Conservation (phyloP, 2,888 invertebrate genomes). For the Cacoxenus indagator region DNA sequence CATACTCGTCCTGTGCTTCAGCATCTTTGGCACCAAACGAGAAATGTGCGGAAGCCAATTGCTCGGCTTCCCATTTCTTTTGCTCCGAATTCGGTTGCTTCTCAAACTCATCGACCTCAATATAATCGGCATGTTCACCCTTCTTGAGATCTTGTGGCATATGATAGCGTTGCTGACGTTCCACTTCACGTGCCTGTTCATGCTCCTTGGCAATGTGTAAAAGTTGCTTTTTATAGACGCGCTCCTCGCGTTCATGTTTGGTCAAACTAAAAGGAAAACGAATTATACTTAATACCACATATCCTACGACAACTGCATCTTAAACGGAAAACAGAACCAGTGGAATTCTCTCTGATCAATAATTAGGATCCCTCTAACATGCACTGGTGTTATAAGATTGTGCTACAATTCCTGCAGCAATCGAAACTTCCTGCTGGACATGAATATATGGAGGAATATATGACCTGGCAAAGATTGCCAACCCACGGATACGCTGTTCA, state of each 20-base stretch:
- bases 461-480: too few relatives aligned
- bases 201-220: slow-evolving; percentile 94
- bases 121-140: slow-evolving; percentile 80
- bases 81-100: slow-evolving; percentile 87
- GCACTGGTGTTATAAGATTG: too few relatives aligned
- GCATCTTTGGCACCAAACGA: slow-evolving; percentile 95
- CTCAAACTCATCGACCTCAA: slow-evolving; percentile 89
- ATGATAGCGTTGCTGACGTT: slow-evolving; percentile 92
- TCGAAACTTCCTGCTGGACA: too few relatives aligned
- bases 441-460: too few relatives aligned
- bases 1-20: slow-evolving; percentile 83
- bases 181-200: slow-evolving; percentile 92
- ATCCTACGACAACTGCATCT: too few relatives aligned
- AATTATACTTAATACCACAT: background rate
- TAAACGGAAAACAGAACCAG: too few relatives aligned
- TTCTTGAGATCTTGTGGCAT: slow-evolving; percentile 93
- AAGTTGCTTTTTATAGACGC: slow-evolving; percentile 91
- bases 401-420: too few relatives aligned
- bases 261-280: slow-evolving; percentile 78
- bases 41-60: slow-evolving; percentile 92
- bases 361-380: too few relatives aligned
- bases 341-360: too few relatives aligned
- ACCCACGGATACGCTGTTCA: too few relatives aligned
- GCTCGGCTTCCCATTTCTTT: slow-evolving; percentile 98
- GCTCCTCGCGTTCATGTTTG: slow-evolving; percentile 84